Evolutionary conservation across 2,888 invertebrate genomes (phyloP).

Genomic region (Cylindroiulus punctatus): DNA sequence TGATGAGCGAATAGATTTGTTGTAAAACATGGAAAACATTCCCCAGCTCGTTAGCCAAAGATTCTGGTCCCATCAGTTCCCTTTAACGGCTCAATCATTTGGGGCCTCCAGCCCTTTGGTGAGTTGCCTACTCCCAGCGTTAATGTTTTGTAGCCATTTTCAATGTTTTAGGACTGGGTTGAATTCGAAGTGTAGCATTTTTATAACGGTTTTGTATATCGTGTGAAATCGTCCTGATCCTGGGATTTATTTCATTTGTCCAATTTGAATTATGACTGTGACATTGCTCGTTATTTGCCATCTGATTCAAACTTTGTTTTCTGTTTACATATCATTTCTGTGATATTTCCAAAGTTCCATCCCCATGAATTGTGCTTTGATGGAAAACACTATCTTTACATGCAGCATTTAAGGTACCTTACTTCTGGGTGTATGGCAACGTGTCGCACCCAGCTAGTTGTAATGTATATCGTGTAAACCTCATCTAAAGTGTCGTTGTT

Average conservation of each 20-base stretch:
- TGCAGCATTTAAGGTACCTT: too few species aligned
- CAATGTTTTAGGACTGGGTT: background rate
- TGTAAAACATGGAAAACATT: too few species aligned
- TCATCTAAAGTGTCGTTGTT: too few species aligned
- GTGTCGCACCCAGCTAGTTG: too few species aligned
- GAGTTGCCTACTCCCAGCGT: background rate
- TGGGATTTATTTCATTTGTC: background rate
- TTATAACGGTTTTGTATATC: background rate
- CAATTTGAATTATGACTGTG: background rate
- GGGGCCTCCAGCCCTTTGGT: background rate
- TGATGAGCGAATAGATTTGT: background rate
- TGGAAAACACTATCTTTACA: too few species aligned
- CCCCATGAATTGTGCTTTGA: background rate
- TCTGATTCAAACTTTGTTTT: background rate
- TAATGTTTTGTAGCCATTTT: background rate
- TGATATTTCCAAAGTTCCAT: background rate
- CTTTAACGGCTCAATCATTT: background rate
- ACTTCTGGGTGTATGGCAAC: background rate
- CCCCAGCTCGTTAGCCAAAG: background rate
- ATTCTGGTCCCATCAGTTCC: background rate
- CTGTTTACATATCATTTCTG: background rate
- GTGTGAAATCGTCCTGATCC: background rate
- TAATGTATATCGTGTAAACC: too few species aligned
- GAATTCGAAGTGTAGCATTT: background rate
- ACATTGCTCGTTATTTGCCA: background rate